Evolutionary conservation across 2,113 vertebrate genomes (phyloP).

Genomic region (Chroicocephalus ridibundus): DNA sequence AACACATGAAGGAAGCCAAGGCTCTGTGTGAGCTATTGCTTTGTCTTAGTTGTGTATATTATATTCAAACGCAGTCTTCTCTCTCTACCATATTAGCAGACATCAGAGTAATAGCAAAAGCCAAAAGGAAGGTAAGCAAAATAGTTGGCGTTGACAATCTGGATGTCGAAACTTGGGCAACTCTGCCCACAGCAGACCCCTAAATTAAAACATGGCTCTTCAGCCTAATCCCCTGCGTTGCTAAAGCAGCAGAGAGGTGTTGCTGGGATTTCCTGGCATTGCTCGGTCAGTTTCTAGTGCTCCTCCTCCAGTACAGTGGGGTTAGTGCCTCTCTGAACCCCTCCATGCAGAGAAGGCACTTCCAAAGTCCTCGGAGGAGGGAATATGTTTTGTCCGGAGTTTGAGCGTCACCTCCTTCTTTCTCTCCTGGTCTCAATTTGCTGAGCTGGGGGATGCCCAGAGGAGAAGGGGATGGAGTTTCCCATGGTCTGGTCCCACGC

Average conservation of each 20-base stretch:
- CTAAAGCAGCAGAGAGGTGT: neutral
- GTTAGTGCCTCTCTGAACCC: neutral
- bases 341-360: neutral
- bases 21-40: neutral
- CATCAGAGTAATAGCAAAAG: neutral
- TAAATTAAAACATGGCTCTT: neutral
- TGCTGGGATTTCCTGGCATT: neutral
- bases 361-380: neutral
- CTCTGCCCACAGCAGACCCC: neutral
- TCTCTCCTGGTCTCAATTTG: neutral
- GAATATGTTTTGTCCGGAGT: neutral
- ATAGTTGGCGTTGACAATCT: neutral
- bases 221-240: neutral
- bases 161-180: neutral
- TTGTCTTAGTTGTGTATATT: neutral
- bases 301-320: neutral
- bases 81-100: neutral
- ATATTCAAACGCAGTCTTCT: neutral
- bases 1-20: neutral
- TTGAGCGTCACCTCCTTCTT: neutral
- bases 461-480: neutral
- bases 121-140: neutral
- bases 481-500: neutral
- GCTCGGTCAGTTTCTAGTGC: neutral
- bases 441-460: neutral